phyloP scores from a whole-genome alignment of 1,140 invertebrate species.

The Heliconius hermathena region DNA sequence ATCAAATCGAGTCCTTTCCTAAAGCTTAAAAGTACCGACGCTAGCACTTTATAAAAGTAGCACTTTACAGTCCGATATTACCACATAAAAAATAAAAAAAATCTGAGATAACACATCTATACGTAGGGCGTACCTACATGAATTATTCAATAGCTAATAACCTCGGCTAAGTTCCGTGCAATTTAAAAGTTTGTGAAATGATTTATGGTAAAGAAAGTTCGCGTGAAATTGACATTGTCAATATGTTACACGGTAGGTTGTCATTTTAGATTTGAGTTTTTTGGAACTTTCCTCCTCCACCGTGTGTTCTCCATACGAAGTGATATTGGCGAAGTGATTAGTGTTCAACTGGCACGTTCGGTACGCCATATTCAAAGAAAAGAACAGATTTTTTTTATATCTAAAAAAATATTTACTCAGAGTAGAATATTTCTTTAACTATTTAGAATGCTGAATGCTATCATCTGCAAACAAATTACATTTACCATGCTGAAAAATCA shows the following conservation, averaged over 20 bases:
- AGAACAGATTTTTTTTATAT: no score
- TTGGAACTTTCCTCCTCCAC: no score
- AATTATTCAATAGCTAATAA: constrained; percentile 49
- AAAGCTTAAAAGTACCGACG: not conserved
- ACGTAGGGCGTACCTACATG: constrained; percentile 20
- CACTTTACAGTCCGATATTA: not conserved
- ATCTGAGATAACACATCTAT: constrained; percentile 17
- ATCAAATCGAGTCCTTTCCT: not conserved
- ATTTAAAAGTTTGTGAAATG: constrained; percentile 40
- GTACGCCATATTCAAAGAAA: no score
- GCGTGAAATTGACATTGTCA: constrained; percentile 35
- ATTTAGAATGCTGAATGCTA: no score
- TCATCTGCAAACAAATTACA: no score
- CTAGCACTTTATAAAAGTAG: not conserved
- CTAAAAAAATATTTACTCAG: no score
- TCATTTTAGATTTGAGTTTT: no score
- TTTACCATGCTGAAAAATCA: no score
- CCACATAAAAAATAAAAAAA: constrained; percentile 12
- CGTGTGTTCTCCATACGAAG: no score
- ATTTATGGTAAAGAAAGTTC: constrained; percentile 41
- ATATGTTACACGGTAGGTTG: constrained; percentile 21
- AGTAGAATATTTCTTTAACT: no score
- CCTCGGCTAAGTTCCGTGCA: constrained; percentile 34
- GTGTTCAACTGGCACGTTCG: no score
- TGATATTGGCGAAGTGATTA: no score